Evolutionary conservation across 1,140 invertebrate genomes (phyloP).

Genomic region (Hermatobates lingyangjiaoensis): DNA sequence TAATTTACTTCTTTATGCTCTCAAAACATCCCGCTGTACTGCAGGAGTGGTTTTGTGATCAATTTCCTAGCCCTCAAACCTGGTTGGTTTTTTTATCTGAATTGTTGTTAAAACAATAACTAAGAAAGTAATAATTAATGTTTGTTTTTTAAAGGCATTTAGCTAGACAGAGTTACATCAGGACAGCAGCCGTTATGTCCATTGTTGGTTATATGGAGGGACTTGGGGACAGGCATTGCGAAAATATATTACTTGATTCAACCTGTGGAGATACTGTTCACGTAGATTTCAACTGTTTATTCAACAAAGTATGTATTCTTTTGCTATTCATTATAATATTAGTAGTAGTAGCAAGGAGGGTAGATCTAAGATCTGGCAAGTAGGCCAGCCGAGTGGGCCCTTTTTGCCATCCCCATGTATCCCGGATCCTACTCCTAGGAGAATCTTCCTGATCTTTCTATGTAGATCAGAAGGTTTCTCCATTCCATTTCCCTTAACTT

Average conservation of each 20-base stretch:
- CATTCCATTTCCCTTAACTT: no score
- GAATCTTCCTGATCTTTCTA: no score
- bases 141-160: slow-evolving; percentile 36
- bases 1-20: slow-evolving; percentile 21
- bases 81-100: slow-evolving; percentile 36
- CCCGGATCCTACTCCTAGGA: no score
- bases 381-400: no score
- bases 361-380: no score
- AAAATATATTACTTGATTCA: slow-evolving; percentile 90
- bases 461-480: no score
- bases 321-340: no score
- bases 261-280: slow-evolving; percentile 84
- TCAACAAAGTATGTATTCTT: slow-evolving; percentile 87
- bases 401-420: no score
- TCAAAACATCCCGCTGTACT: slow-evolving; percentile 67
- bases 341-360: no score
- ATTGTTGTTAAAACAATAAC: neutral
- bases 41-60: slow-evolving; percentile 73
- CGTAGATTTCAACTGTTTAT: slow-evolving; percentile 96
- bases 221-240: slow-evolving; percentile 90
- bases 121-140: neutral
- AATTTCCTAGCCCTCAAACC: slow-evolving; percentile 73
- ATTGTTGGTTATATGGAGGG: slow-evolving; percentile 93
- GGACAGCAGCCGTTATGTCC: slow-evolving; percentile 90
- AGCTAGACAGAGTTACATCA: slow-evolving; percentile 68